Conservation (phyloP, 1,140 invertebrate genomes). For the Procambarus clarkii region DNA sequence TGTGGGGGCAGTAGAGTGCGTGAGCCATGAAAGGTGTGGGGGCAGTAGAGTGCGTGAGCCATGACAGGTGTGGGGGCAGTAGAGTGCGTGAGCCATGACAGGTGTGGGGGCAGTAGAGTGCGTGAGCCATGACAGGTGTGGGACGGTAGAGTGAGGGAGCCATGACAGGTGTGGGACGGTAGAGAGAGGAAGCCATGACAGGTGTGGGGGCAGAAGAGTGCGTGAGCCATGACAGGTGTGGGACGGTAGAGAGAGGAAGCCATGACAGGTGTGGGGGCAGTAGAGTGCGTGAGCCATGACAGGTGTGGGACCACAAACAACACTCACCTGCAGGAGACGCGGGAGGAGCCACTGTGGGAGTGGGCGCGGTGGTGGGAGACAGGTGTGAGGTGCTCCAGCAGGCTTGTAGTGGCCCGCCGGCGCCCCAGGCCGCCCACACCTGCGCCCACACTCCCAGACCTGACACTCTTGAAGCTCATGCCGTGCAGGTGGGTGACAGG, state of each 20-base stretch:
- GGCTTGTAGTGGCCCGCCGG: constrained; percentile 41
- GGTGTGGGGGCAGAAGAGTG: no score
- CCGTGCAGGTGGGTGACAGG: background rate
- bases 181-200: no score
- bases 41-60: no score
- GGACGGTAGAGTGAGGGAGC: no score
- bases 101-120: no score
- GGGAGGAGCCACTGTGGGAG: constrained; percentile 34
- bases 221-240: no score
- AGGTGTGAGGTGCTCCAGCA: constrained; percentile 51
- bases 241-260: background rate
- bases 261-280: background rate
- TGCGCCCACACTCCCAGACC: constrained; percentile 30
- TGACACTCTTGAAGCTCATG: constrained; percentile 62
- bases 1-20: no score
- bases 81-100: no score
- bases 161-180: no score
- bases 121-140: no score
- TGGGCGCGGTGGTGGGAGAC: constrained; percentile 56
- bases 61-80: no score
- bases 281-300: background rate
- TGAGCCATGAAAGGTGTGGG: no score
- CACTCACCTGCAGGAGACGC: constrained; percentile 35
- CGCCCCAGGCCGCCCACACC: constrained; percentile 32
- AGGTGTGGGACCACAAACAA: background rate